Percentiles rank a stretch among this genome's conserved stretches.
These are phyloP conservation scores for Lytechinus pictus DNA, from an alignment of 35 echinoderm and acorn worm species.

Conservation along the genomic window DNA sequence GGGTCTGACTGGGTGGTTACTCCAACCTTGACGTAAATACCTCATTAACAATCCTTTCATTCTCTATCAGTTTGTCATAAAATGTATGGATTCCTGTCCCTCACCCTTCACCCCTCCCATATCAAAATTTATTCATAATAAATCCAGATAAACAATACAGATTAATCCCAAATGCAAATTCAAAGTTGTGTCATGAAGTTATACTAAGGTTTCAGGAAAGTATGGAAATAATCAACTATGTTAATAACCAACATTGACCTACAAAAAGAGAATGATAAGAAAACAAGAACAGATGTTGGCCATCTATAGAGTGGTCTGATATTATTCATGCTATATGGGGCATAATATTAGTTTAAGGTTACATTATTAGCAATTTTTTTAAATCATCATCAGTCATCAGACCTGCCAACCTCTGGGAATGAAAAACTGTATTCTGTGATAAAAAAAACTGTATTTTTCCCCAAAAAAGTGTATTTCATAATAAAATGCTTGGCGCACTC, in stretches of 20 bases:
- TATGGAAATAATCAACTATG: neutral
- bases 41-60: neutral
- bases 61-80: neutral
- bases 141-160: neutral
- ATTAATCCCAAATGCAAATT: neutral
- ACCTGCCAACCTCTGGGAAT: too few relatives aligned
- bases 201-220: neutral
- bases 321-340: neutral
- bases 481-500: too few relatives aligned
- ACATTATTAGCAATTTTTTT: neutral
- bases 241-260: neutral
- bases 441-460: too few relatives aligned
- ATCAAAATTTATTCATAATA: neutral
- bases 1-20: neutral
- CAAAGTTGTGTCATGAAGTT: neutral
- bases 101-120: neutral
- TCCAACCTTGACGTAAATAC: neutral
- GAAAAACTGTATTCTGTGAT: too few relatives aligned
- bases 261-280: neutral
- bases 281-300: slow-evolving; percentile 1
- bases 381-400: neutral
- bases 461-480: too few relatives aligned
- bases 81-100: neutral
- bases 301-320: neutral
- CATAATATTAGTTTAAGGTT: neutral